phyloP scores from a whole-genome alignment of 1,140 invertebrate genomes.

The Littorina saxatilis region DNA sequence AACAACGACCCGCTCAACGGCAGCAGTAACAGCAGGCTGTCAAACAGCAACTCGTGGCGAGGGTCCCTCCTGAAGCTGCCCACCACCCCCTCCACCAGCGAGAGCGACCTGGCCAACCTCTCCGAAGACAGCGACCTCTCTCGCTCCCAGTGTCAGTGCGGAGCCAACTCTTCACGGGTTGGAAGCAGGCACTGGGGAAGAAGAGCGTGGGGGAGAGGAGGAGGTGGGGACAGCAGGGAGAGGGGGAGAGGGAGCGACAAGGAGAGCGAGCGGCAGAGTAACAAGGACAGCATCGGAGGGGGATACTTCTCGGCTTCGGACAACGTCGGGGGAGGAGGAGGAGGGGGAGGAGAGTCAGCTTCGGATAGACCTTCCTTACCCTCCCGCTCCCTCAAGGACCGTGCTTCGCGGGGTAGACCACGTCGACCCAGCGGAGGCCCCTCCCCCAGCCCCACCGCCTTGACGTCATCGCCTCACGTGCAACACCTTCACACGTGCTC shows the following conservation, averaged over 20 bases:
- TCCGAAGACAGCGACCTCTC: slow-evolving; percentile 12
- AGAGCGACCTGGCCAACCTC: slow-evolving; percentile 29
- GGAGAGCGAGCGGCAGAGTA: slow-evolving; percentile 24
- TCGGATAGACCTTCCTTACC: not conserved
- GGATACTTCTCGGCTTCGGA: slow-evolving; percentile 10
- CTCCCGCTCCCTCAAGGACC: not conserved
- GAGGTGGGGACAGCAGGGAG: not conserved
- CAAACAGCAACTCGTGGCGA: not conserved
- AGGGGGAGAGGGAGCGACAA: slow-evolving; percentile 22
- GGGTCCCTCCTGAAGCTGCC: not conserved
- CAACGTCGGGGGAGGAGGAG: too few relatives aligned
- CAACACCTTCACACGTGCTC: not conserved
- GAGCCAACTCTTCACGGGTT: not conserved
- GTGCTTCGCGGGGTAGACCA: not conserved
- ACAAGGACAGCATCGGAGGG: slow-evolving; percentile 8
- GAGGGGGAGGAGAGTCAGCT: not conserved
- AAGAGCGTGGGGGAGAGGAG: not conserved
- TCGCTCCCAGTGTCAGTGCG: not conserved
- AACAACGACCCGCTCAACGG: not conserved
- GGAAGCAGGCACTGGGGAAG: too few relatives aligned
- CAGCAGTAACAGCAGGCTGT: not conserved
- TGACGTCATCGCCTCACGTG: not conserved
- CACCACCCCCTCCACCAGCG: slow-evolving; percentile 24
- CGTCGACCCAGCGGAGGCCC: not conserved
- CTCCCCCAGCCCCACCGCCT: not conserved